Evolutionary conservation across 2,113 vertebrate species (phyloP).

Genomic region (Chinchilla lanigera): DNA sequence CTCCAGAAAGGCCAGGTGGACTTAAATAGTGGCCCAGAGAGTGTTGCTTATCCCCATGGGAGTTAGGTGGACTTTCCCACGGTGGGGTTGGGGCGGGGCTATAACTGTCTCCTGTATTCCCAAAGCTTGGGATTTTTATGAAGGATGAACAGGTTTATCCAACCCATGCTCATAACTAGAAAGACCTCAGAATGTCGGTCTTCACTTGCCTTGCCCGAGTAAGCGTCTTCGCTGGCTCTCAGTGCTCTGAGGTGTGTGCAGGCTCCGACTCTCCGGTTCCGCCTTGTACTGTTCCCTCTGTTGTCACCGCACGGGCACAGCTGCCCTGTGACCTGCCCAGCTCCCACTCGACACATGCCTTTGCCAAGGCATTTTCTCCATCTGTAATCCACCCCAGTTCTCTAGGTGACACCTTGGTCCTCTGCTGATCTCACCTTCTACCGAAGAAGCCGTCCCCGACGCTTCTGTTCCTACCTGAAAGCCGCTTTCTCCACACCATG

Average conservation of each 20-base stretch:
- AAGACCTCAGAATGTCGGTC: neutral
- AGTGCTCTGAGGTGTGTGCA: neutral
- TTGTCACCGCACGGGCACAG: neutral
- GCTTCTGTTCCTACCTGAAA: neutral
- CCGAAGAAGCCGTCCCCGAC: neutral
- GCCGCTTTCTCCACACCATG: accelerated
- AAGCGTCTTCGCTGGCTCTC: neutral
- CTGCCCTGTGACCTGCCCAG: neutral
- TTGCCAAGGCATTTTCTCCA: neutral
- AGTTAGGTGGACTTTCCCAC: neutral
- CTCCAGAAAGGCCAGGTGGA: neutral
- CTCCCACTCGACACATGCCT: neutral
- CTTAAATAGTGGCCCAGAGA: neutral
- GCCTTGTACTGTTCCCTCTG: too few species aligned
- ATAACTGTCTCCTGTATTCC: neutral
- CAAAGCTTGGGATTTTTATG: neutral
- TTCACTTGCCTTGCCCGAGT: neutral
- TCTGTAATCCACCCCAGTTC: neutral
- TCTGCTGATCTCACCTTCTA: neutral
- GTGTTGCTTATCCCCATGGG: neutral
- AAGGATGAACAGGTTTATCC: neutral
- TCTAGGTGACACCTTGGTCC: neutral
- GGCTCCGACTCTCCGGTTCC: neutral
- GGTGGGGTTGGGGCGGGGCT: neutral
- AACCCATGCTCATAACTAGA: neutral